Evolutionary conservation across 2,797 vertebrate species (phyloP).

Genomic region (Ispidina picta): DNA sequence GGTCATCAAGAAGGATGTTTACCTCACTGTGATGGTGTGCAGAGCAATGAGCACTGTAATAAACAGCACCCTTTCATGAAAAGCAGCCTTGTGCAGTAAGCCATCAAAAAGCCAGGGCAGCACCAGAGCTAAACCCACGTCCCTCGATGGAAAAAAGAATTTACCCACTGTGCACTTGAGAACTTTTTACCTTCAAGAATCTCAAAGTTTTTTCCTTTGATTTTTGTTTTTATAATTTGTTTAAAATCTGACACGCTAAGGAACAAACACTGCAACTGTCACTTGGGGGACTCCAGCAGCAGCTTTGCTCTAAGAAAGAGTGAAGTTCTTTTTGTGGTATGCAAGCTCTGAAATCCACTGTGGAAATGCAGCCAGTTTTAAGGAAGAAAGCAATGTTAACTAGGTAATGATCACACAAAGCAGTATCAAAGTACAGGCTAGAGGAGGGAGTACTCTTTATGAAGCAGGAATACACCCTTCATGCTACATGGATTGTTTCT

Average conservation of each 20-base stretch:
- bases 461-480: background rate
- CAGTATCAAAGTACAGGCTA: background rate
- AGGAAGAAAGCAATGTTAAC: background rate
- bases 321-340: background rate
- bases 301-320: background rate
- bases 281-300: background rate
- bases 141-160: background rate
- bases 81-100: background rate
- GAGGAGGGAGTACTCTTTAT: background rate
- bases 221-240: background rate
- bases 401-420: background rate
- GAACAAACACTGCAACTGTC: background rate
- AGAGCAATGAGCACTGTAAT: background rate
- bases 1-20: background rate
- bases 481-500: background rate
- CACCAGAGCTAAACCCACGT: fast-evolving
- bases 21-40: background rate
- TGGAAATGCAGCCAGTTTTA: background rate
- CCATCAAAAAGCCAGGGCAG: background rate
- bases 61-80: background rate
- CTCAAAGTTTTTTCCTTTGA: background rate
- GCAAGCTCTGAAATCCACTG: background rate
- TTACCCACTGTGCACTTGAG: background rate
- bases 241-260: background rate
- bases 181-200: background rate